Evolutionary conservation across 2,797 vertebrate species (phyloP).

Genomic region (Prionace glauca): DNA sequence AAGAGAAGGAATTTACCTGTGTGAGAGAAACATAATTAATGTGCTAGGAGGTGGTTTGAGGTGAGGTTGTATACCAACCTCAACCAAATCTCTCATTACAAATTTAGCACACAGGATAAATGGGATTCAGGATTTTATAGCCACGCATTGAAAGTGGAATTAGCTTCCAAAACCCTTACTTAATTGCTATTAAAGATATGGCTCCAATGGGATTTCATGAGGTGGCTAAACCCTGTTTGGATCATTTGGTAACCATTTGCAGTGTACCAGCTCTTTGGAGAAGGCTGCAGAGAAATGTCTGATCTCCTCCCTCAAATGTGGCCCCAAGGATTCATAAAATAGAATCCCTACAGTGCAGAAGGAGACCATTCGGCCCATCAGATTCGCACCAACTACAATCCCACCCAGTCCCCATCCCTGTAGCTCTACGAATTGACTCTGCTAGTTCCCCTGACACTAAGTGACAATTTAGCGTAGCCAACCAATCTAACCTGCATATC

Average conservation of each 20-base stretch:
- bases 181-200: neutral
- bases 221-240: neutral
- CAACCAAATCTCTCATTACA: conserved; percentile 17
- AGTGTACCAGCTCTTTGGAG: neutral
- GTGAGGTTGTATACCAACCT: neutral
- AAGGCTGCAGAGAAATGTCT: neutral
- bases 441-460: no score
- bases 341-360: no score
- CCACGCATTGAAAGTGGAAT: neutral
- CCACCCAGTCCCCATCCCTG: no score
- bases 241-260: neutral
- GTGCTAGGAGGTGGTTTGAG: neutral
- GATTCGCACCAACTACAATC: no score
- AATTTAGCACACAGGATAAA: neutral
- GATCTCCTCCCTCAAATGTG: neutral
- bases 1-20: neutral
- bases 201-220: neutral
- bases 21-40: neutral
- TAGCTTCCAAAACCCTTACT: neutral
- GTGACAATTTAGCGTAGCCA: no score
- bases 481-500: no score
- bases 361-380: no score
- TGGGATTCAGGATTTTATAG: neutral
- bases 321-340: neutral
- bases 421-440: no score